Evolutionary conservation across 2,113 vertebrate genomes (phyloP), one percentile per base, ranked within the genome.

Genomic region (Glaucidium brasilianum): DNA sequence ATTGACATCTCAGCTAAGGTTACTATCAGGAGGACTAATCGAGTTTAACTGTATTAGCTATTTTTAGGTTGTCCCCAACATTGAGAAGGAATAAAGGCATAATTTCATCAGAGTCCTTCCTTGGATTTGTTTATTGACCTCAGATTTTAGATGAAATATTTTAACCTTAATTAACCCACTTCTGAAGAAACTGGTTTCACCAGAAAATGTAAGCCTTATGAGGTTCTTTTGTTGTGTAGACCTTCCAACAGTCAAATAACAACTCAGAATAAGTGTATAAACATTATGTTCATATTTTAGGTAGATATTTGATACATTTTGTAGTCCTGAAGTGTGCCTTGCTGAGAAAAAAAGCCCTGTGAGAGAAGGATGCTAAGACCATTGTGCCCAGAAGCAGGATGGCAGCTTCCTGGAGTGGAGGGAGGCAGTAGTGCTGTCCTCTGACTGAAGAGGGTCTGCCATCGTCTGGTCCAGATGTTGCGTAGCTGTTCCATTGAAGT

Each of bases 391-490:
- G 59, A 47, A 15, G 37, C 35, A 26, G 34, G 27, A 17, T 27
- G 43, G 37, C 56, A 58, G 25, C 37, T n/a, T 75, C 20, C 43
- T 9, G 56, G 4, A 52, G 55, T 1, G 2, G 39, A 84, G n/a
- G 35, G 35, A 85, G 67, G 27, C 17, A 56, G 74, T 23, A 30
- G 32, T 43, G 55, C 74, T 68, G 41, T 30, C 16, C 27, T 74
- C 35, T 56, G 27, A 29, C 30, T 50, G 68, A 30, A 53, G 43
- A 45, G 8, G 25, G 7, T 76, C 52, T 73, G 68, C 41, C 2
- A 2, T 55, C 1, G 0, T 37, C 20, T 35, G 29, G 11, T 13
- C 13, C 1, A 3, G 47, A 27, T n/a, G 12, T 41, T 29, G n/a
- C 0, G 1, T 14, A 43, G 27, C 23, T 80, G 41, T 63, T 83